Conservation (phyloP, 1,140 invertebrate genomes). For the Zaprionus ornatus region DNA sequence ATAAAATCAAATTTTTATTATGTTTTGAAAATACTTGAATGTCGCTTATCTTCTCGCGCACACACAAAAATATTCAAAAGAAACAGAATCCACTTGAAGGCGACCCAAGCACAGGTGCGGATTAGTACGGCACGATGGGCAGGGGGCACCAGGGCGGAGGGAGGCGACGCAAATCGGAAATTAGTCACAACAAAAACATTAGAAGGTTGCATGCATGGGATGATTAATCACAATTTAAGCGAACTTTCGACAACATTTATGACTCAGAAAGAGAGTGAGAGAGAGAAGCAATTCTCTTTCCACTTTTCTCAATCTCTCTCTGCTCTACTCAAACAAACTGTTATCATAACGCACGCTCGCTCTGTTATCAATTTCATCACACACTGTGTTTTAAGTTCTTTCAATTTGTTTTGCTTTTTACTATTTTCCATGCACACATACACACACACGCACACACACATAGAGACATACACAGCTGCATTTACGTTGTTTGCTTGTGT, state of each 20-base stretch:
- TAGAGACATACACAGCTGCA: neutral
- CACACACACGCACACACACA: neutral
- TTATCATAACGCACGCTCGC: slow-evolving; percentile 34
- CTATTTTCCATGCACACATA: slow-evolving; percentile 31
- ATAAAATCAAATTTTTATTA: slow-evolving; percentile 76
- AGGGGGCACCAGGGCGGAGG: neutral
- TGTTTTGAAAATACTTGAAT: slow-evolving; percentile 81
- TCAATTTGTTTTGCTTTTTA: slow-evolving; percentile 42
- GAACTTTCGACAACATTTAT: slow-evolving; percentile 48
- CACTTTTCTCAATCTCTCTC: neutral
- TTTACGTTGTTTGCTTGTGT: slow-evolving; percentile 25
- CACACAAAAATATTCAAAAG: neutral
- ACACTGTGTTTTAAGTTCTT: slow-evolving; percentile 18
- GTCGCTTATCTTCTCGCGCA: slow-evolving; percentile 17
- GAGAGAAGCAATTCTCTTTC: slow-evolving; percentile 8
- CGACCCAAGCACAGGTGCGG: slow-evolving; percentile 40
- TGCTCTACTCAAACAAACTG: slow-evolving; percentile 46
- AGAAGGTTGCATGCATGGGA: slow-evolving; percentile 37
- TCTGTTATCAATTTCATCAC: slow-evolving; percentile 55
- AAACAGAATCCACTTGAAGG: slow-evolving; percentile 62
- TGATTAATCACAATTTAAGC: slow-evolving; percentile 63
- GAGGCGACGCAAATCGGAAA: neutral
- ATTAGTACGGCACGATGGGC: neutral
- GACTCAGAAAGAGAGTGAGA: slow-evolving; percentile 48
- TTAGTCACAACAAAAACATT: slow-evolving; percentile 44